phyloP scores from a whole-genome alignment of 1,140 invertebrate species.

The Trypoxylus dichotomus region DNA sequence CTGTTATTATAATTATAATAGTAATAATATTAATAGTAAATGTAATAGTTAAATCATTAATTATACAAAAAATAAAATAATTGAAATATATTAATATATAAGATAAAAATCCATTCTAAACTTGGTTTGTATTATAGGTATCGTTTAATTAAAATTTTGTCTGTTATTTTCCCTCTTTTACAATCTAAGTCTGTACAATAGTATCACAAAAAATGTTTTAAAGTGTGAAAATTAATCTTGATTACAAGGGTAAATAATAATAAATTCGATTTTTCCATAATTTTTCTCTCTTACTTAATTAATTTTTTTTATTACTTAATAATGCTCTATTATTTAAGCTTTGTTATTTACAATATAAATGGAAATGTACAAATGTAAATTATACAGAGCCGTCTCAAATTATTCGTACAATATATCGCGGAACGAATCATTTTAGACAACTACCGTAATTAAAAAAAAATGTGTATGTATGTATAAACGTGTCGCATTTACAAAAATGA shows the following conservation, averaged over 20 bases:
- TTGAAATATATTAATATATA: neutral
- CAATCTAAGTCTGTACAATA: constrained; percentile 20
- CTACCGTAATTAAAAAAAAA: neutral
- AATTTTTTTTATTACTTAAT: neutral
- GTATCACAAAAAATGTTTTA: constrained; percentile 12
- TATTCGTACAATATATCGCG: neutral
- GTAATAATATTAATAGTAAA: neutral
- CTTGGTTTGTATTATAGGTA: neutral
- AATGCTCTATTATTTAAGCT: constrained; percentile 21
- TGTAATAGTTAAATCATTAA: neutral
- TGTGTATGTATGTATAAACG: neutral
- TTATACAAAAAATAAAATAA: neutral
- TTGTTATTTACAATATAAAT: constrained; percentile 21
- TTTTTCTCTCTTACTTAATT: constrained; percentile 4
- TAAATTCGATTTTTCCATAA: constrained; percentile 18
- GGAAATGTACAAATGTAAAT: constrained; percentile 21
- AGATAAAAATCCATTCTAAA: neutral
- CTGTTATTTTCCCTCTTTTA: neutral
- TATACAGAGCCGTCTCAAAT: neutral
- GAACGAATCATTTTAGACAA: too few species aligned
- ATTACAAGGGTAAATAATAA: neutral
- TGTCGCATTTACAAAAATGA: constrained; percentile 6
- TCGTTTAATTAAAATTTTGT: neutral
- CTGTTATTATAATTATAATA: neutral
- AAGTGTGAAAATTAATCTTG: neutral